phyloP scores from a whole-genome alignment of 2,113 vertebrate species.

The Ciconia maguari region DNA sequence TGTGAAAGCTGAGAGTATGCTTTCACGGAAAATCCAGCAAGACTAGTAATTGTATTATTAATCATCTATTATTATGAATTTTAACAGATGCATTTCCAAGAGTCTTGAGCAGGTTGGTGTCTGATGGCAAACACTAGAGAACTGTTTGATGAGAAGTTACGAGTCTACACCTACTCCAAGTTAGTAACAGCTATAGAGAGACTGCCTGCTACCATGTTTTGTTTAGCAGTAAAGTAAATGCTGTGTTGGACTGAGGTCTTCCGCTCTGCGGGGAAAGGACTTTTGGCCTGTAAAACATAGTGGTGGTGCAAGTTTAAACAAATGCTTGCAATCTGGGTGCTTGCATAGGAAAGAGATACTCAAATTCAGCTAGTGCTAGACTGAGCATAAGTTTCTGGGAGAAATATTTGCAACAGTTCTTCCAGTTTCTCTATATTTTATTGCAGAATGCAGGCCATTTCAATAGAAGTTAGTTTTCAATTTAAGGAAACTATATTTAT shows the following conservation, averaged over 20 bases:
- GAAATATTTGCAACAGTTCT: background rate
- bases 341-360: fast-evolving
- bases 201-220: fast-evolving
- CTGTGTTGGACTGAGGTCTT: background rate
- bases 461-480: background rate
- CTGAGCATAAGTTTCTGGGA: background rate
- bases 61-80: too few relatives aligned
- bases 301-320: too few relatives aligned
- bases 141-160: background rate
- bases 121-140: fast-evolving
- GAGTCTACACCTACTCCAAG: background rate
- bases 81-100: background rate
- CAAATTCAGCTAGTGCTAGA: background rate
- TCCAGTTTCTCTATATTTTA: background rate
- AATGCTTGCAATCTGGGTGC: background rate
- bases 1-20: fast-evolving
- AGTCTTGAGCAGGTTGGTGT: background rate
- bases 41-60: background rate
- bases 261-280: background rate
- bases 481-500: background rate
- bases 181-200: background rate
- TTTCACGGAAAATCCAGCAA: background rate
- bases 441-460: fast-evolving
- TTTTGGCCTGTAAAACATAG: background rate
- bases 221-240: too few relatives aligned